Conservation (phyloP, 2,113 vertebrate species). For the Apteryx mantelli region DNA sequence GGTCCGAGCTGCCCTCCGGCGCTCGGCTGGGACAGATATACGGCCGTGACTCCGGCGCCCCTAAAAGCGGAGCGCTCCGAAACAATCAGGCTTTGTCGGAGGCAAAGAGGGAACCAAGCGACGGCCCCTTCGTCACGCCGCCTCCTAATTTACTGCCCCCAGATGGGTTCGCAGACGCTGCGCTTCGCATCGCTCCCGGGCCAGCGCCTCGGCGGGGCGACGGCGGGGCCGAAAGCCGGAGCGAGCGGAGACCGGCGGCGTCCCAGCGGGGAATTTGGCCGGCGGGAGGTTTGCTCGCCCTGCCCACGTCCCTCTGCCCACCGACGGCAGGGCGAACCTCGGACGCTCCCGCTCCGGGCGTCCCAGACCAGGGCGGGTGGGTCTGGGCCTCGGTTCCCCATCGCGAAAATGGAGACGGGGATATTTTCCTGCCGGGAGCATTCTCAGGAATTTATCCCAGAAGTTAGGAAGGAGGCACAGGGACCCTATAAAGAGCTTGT, state of each 20-base stretch:
- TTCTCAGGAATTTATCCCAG: neutral
- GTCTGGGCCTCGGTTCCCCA: neutral
- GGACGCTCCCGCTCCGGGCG: too few species aligned
- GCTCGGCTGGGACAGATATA: constrained; percentile 29
- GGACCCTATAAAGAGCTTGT: neutral
- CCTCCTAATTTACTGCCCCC: constrained; percentile 1
- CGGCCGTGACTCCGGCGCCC: neutral
- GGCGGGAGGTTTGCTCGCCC: neutral
- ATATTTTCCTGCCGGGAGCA: neutral
- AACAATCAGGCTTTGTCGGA: constrained; percentile 56
- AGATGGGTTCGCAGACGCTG: neutral
- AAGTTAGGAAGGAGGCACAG: neutral
- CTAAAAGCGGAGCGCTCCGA: constrained; percentile 4
- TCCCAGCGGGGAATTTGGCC: neutral
- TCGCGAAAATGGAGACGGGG: neutral
- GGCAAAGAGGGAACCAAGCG: neutral
- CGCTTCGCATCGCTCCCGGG: rapidly evolving
- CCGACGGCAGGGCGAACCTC: too few species aligned
- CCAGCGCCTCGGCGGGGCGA: neutral
- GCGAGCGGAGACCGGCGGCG: neutral
- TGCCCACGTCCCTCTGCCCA: too few species aligned
- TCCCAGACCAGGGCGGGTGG: too few species aligned
- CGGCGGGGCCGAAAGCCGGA: neutral
- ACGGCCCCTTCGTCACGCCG: rapidly evolving
- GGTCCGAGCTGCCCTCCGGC: neutral